These are phyloP conservation scores for Myodes glareolus DNA, from an alignment of 2,113 vertebrate genomes.

Conservation along the genomic window DNA sequence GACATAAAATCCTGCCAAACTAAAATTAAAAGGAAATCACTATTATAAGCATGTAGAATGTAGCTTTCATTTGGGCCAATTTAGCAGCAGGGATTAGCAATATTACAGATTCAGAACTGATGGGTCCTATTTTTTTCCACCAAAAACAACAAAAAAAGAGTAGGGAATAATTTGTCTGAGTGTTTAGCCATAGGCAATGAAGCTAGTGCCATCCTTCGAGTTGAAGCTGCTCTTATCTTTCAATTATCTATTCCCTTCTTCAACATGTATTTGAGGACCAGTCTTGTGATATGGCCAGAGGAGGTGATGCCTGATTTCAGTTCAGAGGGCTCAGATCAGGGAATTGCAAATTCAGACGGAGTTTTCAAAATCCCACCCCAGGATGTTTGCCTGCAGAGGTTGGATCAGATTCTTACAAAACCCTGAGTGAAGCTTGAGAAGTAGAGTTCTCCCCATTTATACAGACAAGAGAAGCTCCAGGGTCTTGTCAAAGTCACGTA, in stretches of 20 bases:
- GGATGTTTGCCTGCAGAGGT: background rate
- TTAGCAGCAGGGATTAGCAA: slow-evolving; percentile 32
- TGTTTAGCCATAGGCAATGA: slow-evolving; percentile 42
- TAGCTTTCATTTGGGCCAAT: slow-evolving; percentile 15
- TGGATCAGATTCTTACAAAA: background rate
- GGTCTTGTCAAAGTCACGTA: background rate
- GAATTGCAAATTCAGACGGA: background rate
- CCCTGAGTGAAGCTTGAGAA: rapidly evolving
- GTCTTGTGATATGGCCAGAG: background rate
- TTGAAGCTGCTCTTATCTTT: background rate
- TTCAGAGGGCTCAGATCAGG: background rate
- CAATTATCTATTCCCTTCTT: background rate
- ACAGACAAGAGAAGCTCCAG: background rate
- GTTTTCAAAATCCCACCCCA: background rate
- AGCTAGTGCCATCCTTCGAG: background rate
- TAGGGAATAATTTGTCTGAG: background rate
- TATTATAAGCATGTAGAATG: slow-evolving; percentile 17
- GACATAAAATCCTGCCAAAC: slow-evolving; percentile 8
- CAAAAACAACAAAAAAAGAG: background rate
- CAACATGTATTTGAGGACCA: background rate
- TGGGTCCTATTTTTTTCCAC: slow-evolving; percentile 50
- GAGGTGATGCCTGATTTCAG: background rate
- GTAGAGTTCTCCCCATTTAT: background rate
- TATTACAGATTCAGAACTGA: slow-evolving; percentile 30
- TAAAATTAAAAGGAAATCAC: slow-evolving; percentile 52